Base-by-base conservation (phyloP, 1,140 invertebrate species). In the Heliconius hermathena region DNA sequence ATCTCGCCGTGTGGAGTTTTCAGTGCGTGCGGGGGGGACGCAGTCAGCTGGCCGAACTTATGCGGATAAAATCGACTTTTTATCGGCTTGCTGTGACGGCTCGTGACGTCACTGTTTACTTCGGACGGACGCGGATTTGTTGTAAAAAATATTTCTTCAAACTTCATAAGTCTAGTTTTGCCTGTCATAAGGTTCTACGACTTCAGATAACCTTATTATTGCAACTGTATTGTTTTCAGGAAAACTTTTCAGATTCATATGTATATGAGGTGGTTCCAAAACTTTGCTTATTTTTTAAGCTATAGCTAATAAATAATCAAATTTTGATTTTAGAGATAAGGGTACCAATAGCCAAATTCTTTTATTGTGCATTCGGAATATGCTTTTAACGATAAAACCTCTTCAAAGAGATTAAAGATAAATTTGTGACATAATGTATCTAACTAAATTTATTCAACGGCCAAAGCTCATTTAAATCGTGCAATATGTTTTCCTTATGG, bases 1-100 rank as follows among this genome's bases (percentile, higher is more conserved):
- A 92, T 92, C 90, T 92, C 88, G 87, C 84, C 86, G 84, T 86
- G 85, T 83, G 85, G 89, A 92, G 90, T 90, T 88, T 92, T 91
- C 90, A 83, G 87, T 90, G 89, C 89, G 87, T 89, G 83, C 75
- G 87, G 82, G 83, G 85, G 89, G 89, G 82, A 80, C 83, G 85
- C 90, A 94, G 92, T 94, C 93, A 94, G 93, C 93, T 94, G 93
- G 91, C 89, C 90, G 90, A 92, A 94, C 90, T 93, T 91, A 90
- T 90, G 90, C 92, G 92, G 91, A 92, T 92, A 91, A 93, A 94
- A 94, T 93, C 93, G 91, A 92, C 93, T 93, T 93, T 94, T 94
- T 93, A 93, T 94, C 91, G 90, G 88, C 88, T 89, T 85, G 85
- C 86, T 90, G 91, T 93, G 92, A 93, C 92, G 92, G 91, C 87